Conservation (phyloP, 1,140 invertebrate species). For the Hylaeus anthracinus region DNA sequence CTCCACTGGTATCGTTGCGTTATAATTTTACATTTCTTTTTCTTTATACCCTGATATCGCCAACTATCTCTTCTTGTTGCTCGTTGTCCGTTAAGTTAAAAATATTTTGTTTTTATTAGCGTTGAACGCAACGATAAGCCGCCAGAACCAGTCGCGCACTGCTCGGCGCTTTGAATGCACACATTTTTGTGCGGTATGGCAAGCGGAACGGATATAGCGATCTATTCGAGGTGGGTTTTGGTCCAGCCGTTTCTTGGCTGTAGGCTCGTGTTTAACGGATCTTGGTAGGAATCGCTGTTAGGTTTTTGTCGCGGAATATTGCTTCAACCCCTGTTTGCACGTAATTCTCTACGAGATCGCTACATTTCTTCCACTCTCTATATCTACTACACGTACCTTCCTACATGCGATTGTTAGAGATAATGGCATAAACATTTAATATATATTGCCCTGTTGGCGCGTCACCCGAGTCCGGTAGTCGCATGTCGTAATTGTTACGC, state of each 20-base stretch:
- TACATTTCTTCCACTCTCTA: too few relatives aligned
- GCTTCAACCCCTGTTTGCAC: too few relatives aligned
- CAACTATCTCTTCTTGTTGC: slow-evolving; percentile 8
- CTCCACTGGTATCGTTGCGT: slow-evolving; percentile 12
- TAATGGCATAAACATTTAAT: slow-evolving; percentile 14
- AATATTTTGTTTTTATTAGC: slow-evolving; percentile 28
- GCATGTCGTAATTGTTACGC: slow-evolving; percentile 11
- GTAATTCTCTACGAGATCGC: too few relatives aligned
- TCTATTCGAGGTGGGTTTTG: too few relatives aligned
- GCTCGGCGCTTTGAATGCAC: slow-evolving; percentile 23
- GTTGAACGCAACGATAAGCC: slow-evolving; percentile 16
- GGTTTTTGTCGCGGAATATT: too few relatives aligned
- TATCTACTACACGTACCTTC: slow-evolving; percentile 33
- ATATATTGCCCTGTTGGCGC: slow-evolving; percentile 51
- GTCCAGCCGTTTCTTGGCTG: too few relatives aligned
- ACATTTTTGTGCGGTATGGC: background rate
- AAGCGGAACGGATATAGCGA: too few relatives aligned
- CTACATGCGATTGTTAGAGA: slow-evolving; percentile 22
- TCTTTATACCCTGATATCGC: background rate
- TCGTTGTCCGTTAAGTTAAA: slow-evolving; percentile 39
- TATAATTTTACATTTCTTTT: slow-evolving; percentile 25
- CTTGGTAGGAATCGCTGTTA: too few relatives aligned
- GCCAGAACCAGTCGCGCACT: background rate
- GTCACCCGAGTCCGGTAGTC: slow-evolving; percentile 34
- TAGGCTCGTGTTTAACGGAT: too few relatives aligned